Evolutionary conservation across 92 coral and sea anemone genomes (phyloP), one percentile per base, ranked within the genome.

Genomic region (Porites divaricata): DNA sequence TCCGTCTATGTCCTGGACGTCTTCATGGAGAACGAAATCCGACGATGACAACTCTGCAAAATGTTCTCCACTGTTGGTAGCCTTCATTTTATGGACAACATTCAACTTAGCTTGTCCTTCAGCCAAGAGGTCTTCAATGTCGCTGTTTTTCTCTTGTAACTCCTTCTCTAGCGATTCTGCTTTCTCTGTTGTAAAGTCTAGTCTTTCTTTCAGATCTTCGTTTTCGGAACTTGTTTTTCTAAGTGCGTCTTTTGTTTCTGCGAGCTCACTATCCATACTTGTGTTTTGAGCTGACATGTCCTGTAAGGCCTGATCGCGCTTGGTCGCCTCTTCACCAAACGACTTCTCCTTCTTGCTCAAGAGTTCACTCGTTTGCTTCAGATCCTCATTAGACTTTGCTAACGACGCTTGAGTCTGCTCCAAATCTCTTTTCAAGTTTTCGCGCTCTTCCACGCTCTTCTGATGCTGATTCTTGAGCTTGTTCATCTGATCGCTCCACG

Each of bases 71-170:
- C 88, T 83, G 80, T 89, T 80, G 6, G 95, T 79, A 5, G 91
- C 95, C 54, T 86, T 89, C 92, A 94, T 85, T 57, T 89, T 94
- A 64, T 80, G 87, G 9, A 94, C 90, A 63, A 94, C 93, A 9
- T 94, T 94, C 83, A 94, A 88, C 63, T 94, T 94, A 11, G 98
- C 98, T 59, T 92, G 98, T 1, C 95, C 95, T 72, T 94, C 98
- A 1, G 95, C 98, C 28, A 89, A 77, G 20, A 93, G 86, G 58
- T 94, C 95, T 22, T 93, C 98, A 53, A 83, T 89, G 21, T 92
- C 91, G 21, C 83, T 77, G 19, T 80, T 93, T 61, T 81, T 80
- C 26, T 94, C 92, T 52, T 83, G 69, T 0, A 89, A 84, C 28
- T 85, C 93, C 51, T 83, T 75, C 13, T 94, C 98, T 12, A 92